Percentiles rank a stretch among this genome's conserved stretches.
Conservation (phyloP, 2,888 invertebrate genomes). For the Osmoderma eremita region DNA sequence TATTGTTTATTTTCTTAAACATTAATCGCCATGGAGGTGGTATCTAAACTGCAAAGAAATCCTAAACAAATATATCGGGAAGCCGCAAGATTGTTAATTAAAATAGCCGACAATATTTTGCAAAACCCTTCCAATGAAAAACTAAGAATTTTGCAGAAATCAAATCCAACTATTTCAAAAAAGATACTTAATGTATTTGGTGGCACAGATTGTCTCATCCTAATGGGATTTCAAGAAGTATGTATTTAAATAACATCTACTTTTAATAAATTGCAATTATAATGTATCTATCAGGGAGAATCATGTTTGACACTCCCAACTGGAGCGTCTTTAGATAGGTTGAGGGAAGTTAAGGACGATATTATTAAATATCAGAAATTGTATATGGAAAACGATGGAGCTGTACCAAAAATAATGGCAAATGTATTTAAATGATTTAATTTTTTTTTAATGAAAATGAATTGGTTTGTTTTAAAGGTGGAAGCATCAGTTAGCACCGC, state of each 20-base stretch:
- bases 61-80: conserved; percentile 33
- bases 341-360: conserved; percentile 39
- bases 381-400: conserved; percentile 31
- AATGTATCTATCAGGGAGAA: conserved; percentile 28
- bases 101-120: conserved; percentile 37
- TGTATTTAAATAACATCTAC: neutral
- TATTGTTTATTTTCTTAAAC: neutral
- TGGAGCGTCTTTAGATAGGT: conserved; percentile 37
- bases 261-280: neutral
- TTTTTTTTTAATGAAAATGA: conserved; percentile 7
- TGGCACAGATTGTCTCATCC: conserved; percentile 28
- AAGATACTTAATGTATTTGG: conserved; percentile 34
- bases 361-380: conserved; percentile 31
- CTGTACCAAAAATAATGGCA: conserved; percentile 6
- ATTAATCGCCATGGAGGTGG: conserved; percentile 9
- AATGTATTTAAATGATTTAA: no score
- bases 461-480: conserved; percentile 12
- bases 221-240: conserved; percentile 40
- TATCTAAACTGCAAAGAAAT: conserved; percentile 31
- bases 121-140: conserved; percentile 29
- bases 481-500: neutral
- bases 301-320: conserved; percentile 35
- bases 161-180: conserved; percentile 23
- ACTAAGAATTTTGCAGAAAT: conserved; percentile 33
- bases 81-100: conserved; percentile 30